Evolutionary conservation across 2,888 invertebrate genomes (phyloP).

Genomic region (Leuctra nigra): DNA sequence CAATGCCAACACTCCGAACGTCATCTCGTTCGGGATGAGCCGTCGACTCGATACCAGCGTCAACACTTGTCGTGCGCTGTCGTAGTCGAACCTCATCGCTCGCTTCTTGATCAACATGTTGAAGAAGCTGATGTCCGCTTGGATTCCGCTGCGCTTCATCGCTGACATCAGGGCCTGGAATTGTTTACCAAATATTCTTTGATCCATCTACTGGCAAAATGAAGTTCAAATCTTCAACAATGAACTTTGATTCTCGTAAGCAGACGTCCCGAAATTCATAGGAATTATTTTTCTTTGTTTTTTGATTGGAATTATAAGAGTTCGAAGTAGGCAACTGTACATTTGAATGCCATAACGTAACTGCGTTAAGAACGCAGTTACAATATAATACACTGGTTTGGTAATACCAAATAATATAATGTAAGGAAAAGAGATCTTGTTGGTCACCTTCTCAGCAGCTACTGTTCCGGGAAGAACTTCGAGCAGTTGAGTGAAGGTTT

Average conservation of each 20-base stretch:
- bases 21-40: conserved; percentile 65
- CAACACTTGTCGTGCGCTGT: conserved; percentile 53
- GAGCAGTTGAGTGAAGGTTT: conserved; percentile 71
- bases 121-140: conserved; percentile 73
- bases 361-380: too few relatives aligned
- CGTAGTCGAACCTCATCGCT: conserved; percentile 59
- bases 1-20: conserved; percentile 79
- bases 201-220: too few relatives aligned
- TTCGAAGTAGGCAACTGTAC: too few relatives aligned
- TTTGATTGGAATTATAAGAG: too few relatives aligned
- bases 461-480: conserved; percentile 59
- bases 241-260: too few relatives aligned
- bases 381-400: too few relatives aligned
- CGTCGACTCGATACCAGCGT: conserved; percentile 42
- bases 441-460: conserved; percentile 57
- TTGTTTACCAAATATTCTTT: neutral
- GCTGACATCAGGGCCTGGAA: conserved; percentile 49
- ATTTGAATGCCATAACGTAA: too few relatives aligned
- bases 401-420: too few relatives aligned
- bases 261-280: too few relatives aligned
- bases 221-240: too few relatives aligned
- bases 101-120: conserved; percentile 81
- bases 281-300: too few relatives aligned
- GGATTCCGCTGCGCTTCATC: conserved; percentile 53
- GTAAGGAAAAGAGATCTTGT: too few relatives aligned